These are phyloP conservation scores for Metaphire vulgaris DNA, from an alignment of 1,140 invertebrate genomes.

Conservation along the genomic window DNA sequence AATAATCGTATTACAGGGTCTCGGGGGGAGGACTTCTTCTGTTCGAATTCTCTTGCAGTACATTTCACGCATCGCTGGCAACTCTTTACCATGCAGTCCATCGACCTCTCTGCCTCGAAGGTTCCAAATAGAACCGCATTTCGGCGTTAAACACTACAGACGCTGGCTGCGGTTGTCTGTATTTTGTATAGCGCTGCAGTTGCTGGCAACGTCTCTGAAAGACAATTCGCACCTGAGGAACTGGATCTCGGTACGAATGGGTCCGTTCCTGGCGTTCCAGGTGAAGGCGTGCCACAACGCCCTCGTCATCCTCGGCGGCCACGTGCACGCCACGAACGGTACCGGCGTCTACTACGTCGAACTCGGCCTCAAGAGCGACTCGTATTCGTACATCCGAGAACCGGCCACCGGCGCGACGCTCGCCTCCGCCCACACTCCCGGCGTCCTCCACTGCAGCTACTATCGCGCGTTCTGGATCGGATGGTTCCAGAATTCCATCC, in stretches of 20 bases:
- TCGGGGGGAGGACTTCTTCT: no score
- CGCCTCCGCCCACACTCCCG: constrained; percentile 2
- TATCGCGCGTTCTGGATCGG: constrained; percentile 12
- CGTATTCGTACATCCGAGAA: background rate
- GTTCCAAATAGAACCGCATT: no score
- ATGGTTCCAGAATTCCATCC: background rate
- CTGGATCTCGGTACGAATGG: background rate
- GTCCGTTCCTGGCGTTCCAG: background rate
- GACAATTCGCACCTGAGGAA: background rate
- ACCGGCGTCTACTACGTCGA: background rate
- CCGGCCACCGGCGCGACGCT: background rate
- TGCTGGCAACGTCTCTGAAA: background rate
- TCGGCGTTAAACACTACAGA: no score
- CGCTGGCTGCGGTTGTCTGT: no score
- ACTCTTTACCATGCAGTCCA: no score
- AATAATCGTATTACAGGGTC: no score
- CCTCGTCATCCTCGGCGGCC: background rate
- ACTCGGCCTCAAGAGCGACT: background rate
- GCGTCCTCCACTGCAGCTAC: constrained; percentile 3
- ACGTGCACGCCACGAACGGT: background rate
- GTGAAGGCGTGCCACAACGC: background rate
- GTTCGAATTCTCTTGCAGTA: no score
- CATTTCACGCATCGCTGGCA: no score
- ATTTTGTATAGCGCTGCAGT: background rate
- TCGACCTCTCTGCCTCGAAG: no score